Base-by-base conservation (phyloP, 2,113 vertebrate genomes). In the Brachypteracias leptosomus region DNA sequence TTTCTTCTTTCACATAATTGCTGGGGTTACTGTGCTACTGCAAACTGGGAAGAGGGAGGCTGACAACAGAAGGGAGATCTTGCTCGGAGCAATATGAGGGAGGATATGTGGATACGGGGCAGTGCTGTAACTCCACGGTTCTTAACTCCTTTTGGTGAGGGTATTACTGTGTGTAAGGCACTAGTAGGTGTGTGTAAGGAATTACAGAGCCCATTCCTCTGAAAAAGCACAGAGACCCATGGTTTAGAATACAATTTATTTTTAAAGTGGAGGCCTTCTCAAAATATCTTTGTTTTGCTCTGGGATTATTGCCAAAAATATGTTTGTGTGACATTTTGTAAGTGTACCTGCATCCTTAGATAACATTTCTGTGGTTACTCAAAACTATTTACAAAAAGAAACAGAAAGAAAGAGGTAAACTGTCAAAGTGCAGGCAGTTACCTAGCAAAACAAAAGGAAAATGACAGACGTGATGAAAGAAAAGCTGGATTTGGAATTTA, bases 321-420 rank as follows among this genome's bases (percentile, higher is more conserved):
- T 33, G 76, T 49, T 93, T 93, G 87, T 89, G n/a, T 90, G 80
- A 92, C 80, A 84, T 96, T 95, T 89, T 82, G 46, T 82, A 75
- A 85, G 52, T 76, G 80, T 86, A 96, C 84, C 93, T 96, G 90
- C 79, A 87, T 90, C 83, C 92, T 93, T 49, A 93, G 96, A 96
- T 93, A 96, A 95, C 81, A 16, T 58, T 90, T 90, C 77, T 94
- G 40, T 92, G 74, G 55, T 91, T 93, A 61, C 68, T 90, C 24
- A 42, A 88, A 90, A 38, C 40, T 77, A 21, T 78, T 76, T 88
- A 57, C 40, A 54, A n/a, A 90, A 95, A 90, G 58, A 77, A 89
- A 28, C 40, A 88, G 58, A 94, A 87, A 54, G 40, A 58, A 91
- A 78, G 74, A 63, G 46, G 16, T 63, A 74, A n/a, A 71, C 49